A percentile compares a stretch with the other conserved stretches of the same genome.
These are phyloP conservation scores for Andrena camellia DNA, from an alignment of 2,888 invertebrate species.

Conservation along the genomic window DNA sequence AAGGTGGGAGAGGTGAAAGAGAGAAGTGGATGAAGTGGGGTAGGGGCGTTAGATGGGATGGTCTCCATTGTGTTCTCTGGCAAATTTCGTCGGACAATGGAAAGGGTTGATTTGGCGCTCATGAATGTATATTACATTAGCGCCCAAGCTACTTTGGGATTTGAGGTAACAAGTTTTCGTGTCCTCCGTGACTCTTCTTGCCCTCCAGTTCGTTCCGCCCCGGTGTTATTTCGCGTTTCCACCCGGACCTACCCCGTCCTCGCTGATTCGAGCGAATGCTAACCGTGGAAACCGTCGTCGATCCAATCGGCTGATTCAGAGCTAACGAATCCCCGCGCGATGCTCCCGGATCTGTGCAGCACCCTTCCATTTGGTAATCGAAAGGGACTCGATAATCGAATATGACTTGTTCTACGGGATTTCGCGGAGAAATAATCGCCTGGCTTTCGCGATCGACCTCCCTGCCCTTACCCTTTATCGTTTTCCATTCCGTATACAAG, in stretches of 20 bases:
- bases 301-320: background rate
- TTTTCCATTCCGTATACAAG: no score
- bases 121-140: conserved; percentile 76
- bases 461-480: no score
- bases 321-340: background rate
- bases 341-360: background rate
- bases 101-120: conserved; percentile 74
- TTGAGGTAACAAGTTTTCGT: conserved; percentile 68
- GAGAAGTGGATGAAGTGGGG: conserved; percentile 35
- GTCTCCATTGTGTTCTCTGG: conserved; percentile 69
- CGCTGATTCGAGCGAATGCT: conserved; percentile 21
- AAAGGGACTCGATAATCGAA: no score
- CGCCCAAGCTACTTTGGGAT: conserved; percentile 63
- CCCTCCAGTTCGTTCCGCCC: background rate
- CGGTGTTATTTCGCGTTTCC: conserved; percentile 9
- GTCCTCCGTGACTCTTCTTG: conserved; percentile 36
- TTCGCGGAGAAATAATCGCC: no score
- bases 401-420: no score
- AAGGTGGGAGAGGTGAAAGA: conserved; percentile 34
- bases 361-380: no score
- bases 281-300: background rate
- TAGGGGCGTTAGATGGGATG: conserved; percentile 31
- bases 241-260: background rate
- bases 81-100: conserved; percentile 75
- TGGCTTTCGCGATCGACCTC: no score